A percentile compares a stretch with the other conserved stretches of the same genome.
Conservation (phyloP, 2,113 vertebrate species). For the Gavia stellata region DNA sequence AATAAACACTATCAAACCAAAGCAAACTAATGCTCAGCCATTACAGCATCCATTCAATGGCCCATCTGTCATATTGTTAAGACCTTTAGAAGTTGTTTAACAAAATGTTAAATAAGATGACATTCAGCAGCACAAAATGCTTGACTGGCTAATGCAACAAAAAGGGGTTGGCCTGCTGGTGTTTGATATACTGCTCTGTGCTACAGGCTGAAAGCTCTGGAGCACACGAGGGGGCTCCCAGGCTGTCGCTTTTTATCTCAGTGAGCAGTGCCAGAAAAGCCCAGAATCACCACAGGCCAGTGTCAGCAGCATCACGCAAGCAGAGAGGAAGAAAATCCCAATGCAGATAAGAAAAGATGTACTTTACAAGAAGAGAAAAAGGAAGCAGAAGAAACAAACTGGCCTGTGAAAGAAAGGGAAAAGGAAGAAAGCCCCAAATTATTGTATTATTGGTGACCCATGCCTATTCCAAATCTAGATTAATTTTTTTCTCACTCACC, state of each 20-base stretch:
- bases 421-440: background rate
- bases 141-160: slow-evolving; percentile 72
- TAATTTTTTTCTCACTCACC: background rate
- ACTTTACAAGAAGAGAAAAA: background rate
- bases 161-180: slow-evolving; percentile 56
- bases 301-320: background rate
- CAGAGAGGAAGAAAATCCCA: background rate
- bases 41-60: slow-evolving; percentile 68
- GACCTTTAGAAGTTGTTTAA: slow-evolving; percentile 79
- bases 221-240: slow-evolving; percentile 41
- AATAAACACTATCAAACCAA: slow-evolving; percentile 70
- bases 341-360: background rate
- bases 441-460: background rate
- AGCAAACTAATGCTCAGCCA: slow-evolving; percentile 67
- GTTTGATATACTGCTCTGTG: slow-evolving; percentile 67
- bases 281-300: slow-evolving; percentile 29
- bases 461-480: background rate
- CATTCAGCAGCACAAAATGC: slow-evolving; percentile 75
- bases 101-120: slow-evolving; percentile 79
- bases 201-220: slow-evolving; percentile 42
- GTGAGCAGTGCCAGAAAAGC: slow-evolving; percentile 45
- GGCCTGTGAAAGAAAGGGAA: background rate
- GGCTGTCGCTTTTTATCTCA: slow-evolving; percentile 64
- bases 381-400: background rate
- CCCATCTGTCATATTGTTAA: slow-evolving; percentile 76